Base-by-base conservation (phyloP, 2,113 vertebrate genomes). In the Zapornia atra region DNA sequence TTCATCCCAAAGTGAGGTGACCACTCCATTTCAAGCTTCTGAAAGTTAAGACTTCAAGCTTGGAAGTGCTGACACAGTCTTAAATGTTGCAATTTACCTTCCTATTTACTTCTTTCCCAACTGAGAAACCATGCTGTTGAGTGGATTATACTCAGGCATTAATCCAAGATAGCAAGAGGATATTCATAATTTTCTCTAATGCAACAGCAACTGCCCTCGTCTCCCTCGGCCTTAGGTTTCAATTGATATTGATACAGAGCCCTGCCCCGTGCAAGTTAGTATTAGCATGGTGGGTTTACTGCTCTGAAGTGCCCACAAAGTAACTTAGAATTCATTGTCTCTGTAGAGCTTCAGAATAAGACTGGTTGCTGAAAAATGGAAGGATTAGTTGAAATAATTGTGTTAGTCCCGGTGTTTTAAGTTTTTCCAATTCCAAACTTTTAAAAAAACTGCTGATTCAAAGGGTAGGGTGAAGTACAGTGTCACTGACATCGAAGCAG, bases 81-180 rank as follows among this genome's bases (percentile, higher is more conserved):
- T 54, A 44, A 65, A 78, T 46, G 21, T 65, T 91, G 53, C 29
- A 66, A 84, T 44, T 44, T 94, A 50, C 53, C 9, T 72, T 86
- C 34, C 29, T n/a, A 4, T 54, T 86, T 75, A 40, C 22, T 75
- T 72, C 16, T 86, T 79, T 71, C 15, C 51, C 63, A 51, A 64
- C 53, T 75, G 33, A 85, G 54, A 86, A 92, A 70, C n/a, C 68
- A 40, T 2, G 22, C 53, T 46, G 12, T 79, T 91, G 56, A 59
- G 75, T 57, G 56, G 44, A 65, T 81, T 93, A 81, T 38, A 68
- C 65, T 82, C 91, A 89, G 72, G 82, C 48, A 38, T 91, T 94
- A 78, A 93, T 78, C 90, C 91, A 90, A 96, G 86, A 93, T 7
- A 90, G 26, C 48, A 86, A 77, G 50, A 86, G 34, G 75, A 48